Conservation (phyloP, 2,888 invertebrate genomes). For the Ophonus ardosiacus region DNA sequence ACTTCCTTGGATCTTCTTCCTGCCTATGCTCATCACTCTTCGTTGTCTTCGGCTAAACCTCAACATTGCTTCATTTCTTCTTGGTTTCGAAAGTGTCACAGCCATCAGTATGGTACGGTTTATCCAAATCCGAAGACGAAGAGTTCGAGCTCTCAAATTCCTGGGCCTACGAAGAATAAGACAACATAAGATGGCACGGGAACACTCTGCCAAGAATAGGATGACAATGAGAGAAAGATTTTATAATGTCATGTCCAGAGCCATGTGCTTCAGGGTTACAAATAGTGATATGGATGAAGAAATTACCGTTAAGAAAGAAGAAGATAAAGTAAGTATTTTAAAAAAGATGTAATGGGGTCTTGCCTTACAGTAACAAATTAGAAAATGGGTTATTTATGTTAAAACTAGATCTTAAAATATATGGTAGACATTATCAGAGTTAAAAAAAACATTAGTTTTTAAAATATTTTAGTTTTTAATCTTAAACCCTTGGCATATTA, state of each 20-base stretch:
- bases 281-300: slow-evolving; percentile 53
- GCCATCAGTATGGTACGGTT: slow-evolving; percentile 47
- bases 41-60: slow-evolving; percentile 39
- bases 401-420: too few relatives aligned
- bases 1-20: slow-evolving; percentile 63
- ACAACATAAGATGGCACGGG: background rate
- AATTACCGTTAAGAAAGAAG: slow-evolving; percentile 24
- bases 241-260: slow-evolving; percentile 41
- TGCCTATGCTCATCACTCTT: slow-evolving; percentile 51
- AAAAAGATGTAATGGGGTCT: too few relatives aligned
- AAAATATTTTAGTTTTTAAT: too few relatives aligned
- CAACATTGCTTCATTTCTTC: slow-evolving; percentile 44
- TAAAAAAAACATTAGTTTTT: too few relatives aligned
- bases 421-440: too few relatives aligned
- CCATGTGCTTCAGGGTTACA: slow-evolving; percentile 26
- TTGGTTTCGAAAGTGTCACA: slow-evolving; percentile 55
- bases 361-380: too few relatives aligned
- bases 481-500: too few relatives aligned
- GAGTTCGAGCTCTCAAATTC: slow-evolving; percentile 52
- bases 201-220: background rate
- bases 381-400: too few relatives aligned
- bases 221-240: slow-evolving; percentile 21
- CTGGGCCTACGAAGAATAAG: slow-evolving; percentile 44
- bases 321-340: slow-evolving; percentile 48
- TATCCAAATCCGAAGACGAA: slow-evolving; percentile 45